Conservation (phyloP, 2,113 vertebrate genomes). For the Pygoscelis antarcticus region DNA sequence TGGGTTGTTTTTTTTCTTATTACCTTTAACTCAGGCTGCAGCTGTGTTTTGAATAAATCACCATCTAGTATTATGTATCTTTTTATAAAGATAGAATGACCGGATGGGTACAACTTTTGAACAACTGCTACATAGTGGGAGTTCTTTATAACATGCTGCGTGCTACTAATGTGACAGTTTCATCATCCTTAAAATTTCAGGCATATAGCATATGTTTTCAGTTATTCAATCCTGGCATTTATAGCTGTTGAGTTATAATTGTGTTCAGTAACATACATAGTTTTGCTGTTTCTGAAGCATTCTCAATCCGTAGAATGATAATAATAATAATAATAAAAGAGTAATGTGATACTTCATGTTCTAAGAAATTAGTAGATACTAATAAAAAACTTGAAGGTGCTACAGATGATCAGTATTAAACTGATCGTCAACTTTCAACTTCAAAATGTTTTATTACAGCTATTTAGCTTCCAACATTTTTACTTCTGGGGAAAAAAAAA, state of each 20-base stretch:
- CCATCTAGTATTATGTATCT: conserved; percentile 36
- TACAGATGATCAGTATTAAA: neutral
- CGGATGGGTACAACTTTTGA: conserved; percentile 52
- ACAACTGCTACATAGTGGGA: conserved; percentile 66
- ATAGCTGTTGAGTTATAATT: conserved; percentile 28
- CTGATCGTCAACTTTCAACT: neutral
- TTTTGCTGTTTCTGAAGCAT: conserved; percentile 23
- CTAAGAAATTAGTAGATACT: neutral
- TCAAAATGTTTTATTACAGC: neutral
- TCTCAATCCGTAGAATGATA: neutral
- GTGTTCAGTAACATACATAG: neutral
- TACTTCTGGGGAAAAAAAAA: neutral
- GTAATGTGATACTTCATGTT: neutral
- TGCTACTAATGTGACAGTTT: conserved; percentile 59
- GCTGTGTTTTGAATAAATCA: conserved; percentile 57
- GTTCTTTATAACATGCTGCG: conserved; percentile 59
- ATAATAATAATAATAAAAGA: neutral
- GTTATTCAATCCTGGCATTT: conserved; percentile 40
- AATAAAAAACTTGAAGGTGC: neutral
- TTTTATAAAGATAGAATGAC: conserved; percentile 42
- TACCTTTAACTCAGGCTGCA: conserved; percentile 27
- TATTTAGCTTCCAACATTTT: neutral
- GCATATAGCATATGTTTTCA: conserved; percentile 59
- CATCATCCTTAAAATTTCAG: conserved; percentile 70
- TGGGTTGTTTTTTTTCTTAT: neutral